Base-by-base conservation (phyloP, 2,797 vertebrate genomes). In the Sebastiscus tertius region DNA sequence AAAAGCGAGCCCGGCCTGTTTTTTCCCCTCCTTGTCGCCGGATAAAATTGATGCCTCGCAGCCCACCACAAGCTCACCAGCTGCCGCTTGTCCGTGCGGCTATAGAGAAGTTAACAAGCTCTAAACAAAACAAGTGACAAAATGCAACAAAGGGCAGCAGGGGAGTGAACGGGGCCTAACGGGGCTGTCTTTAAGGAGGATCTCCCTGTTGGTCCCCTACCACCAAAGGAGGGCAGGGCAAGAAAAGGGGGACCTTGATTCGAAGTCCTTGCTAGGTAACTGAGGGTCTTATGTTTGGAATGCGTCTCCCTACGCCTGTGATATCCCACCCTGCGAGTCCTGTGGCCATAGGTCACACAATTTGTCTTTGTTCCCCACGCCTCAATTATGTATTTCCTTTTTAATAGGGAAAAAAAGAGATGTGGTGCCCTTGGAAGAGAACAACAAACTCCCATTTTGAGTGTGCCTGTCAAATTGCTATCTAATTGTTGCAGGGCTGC, bases 401-500 rank as follows among this genome's bases (percentile, higher is more conserved):
- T 75, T 70, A 61, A 75, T 81, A 33, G 49, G 49, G 67, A 74
- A 70, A 55, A 87, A 67, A 85, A 74, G 83, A 63, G 69, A 87
- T 75, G 71, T 72, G 87, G 74, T 94, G 91, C 88, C 91, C 92
- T 93, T 92, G 92, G 85, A 91, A 87, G 86, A 75, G 88, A 92
- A 94, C 91, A 90, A 93, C 94, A 93, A 92, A 91, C 91, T 88
- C 88, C 76, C 89, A 96, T 96, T 97, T 97, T 97, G 96, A 97
- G 96, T 82, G 87, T 85, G 95, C 92, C 97, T 98, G 97, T 99
- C 97, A 99, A 98, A 97, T 97, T 97, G 97, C 96, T 96, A 97
- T 98, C 97, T 97, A 98, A 97, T 97, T 96, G 97, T 97, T 96
- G 96, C 97, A 96, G 93, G 96, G 96, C 96, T 97, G 95, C 93